Base-by-base conservation (phyloP, 2,113 vertebrate species). In the Monopterus albus region DNA sequence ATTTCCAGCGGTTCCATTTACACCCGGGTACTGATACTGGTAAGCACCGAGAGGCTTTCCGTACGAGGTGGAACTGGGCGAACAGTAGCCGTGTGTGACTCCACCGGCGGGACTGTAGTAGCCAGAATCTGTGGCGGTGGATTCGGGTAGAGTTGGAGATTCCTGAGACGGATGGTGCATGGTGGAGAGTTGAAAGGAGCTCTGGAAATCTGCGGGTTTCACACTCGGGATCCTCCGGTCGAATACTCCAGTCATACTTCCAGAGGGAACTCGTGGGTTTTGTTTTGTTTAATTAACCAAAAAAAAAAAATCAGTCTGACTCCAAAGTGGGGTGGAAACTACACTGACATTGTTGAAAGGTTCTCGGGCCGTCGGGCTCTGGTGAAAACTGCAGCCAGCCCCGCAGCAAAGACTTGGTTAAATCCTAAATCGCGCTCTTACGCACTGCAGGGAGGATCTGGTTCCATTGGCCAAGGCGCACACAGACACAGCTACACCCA, bases 381-480 rank as follows among this genome's bases (percentile, higher is more conserved):
- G 91, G 75, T 91, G 94, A 95, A 95, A 94, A 97, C 96, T 98
- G 95, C 94, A 95, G 93, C 92, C 94, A 94, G 94, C 92, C 94
- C 92, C 92, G 89, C 94, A 96, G 97, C 95, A 96, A 93, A 94
- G 95, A 96, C 96, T 95, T 97, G 96, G 96, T 97, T 98, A 98
- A 99, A 97, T 98, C 96, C 96, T 94, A 95, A 97, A 96, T 94
- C 95, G 95, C 94, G 93, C 96, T 97, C 94, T 98, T 98, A 98
- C 97, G 96, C 97, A 97, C 96, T 96, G 96, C 95, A 94, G 96
- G 97, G 95, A 96, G 96, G 97, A 97, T 96, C 95, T 93, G 96
- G 96, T 96, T 96, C 96, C 95, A 99, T 98, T 98, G 97, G 97
- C 95, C 96, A 95, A 94, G 94, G 94, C 93, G 91, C 91, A 79